Conservation (phyloP, 2,888 invertebrate species). For the Acleris literana region DNA sequence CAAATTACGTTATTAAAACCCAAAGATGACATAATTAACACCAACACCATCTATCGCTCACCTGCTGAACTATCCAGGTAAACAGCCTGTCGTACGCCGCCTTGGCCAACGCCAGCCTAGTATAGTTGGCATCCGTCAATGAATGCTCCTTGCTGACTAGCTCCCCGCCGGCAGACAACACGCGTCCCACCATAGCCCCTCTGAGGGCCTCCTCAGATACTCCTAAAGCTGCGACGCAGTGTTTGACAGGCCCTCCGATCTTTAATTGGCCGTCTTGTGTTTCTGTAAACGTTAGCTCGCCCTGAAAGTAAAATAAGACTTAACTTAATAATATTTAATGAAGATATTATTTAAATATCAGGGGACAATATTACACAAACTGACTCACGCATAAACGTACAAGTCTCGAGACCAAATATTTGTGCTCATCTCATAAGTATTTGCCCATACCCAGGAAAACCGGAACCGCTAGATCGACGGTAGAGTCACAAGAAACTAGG, state of each 20-base stretch:
- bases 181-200: slow-evolving; percentile 91
- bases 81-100: slow-evolving; percentile 97
- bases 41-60: slow-evolving; percentile 38
- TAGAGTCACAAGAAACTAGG: too few species aligned
- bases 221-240: slow-evolving; percentile 79
- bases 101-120: slow-evolving; percentile 96
- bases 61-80: slow-evolving; percentile 93
- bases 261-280: slow-evolving; percentile 85
- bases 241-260: slow-evolving; percentile 70
- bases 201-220: slow-evolving; percentile 87
- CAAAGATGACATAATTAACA: neutral
- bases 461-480: too few species aligned
- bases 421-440: too few species aligned
- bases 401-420: too few species aligned
- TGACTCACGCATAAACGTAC: too few species aligned
- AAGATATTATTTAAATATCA: too few species aligned
- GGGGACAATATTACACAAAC: too few species aligned
- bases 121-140: slow-evolving; percentile 92
- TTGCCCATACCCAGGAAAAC: too few species aligned
- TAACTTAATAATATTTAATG: too few species aligned
- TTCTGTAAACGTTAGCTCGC: slow-evolving; percentile 84
- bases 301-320: slow-evolving; percentile 68
- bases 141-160: slow-evolving; percentile 92
- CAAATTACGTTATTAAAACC: neutral
- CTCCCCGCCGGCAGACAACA: slow-evolving; percentile 94